Base-by-base conservation (phyloP, 2,888 invertebrate genomes). In the Ephialtes manifestator region DNA sequence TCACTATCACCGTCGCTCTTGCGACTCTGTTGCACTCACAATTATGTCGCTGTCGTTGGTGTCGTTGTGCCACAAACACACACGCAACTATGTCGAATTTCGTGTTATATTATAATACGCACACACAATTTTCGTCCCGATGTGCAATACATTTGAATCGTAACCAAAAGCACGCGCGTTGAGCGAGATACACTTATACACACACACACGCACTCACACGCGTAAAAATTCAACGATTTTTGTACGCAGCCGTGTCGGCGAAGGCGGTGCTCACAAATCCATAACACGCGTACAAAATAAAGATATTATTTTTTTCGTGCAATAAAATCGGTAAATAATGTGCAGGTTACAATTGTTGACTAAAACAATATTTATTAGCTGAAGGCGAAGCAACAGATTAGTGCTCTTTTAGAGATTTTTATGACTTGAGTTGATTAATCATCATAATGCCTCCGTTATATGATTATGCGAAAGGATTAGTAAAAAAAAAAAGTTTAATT, bases 181-280 rank as follows among this genome's bases (percentile, higher is more conserved):
- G 11, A 43, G 15, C 39, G 18, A 35, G 13, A 43, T 20, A 68
- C 24, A 46, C 20, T 35, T 39, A 72, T 43, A 55, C 58, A 35
- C n/a, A 31, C 70, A 11, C 18, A 8, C 53, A 58, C 11, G 43
- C 58, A 74, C 60, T 71, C 8, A 48, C 51, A 46, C 65, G 48
- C 77, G 39, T 15, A 74, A 46, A 28, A 48, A 43, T 43, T 77
- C 35, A 5, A 15, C 74, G 82, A 76, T 76, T 86, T 77, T 77
- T 43, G 74, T 81, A 80, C 63, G 80, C 68, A 81, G 89, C 31
- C 58, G 31, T 28, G 51, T 55, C 35, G 35, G 35, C 58, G 78
- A 53, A 77, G 63, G 86, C 88, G 91, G 91, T 92, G 93, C 92
- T 93, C 93, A 93, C 90, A 94, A 94, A 94, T 94, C 94, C 94